A percentile compares a stretch with the other conserved stretches of the same genome.
Conservation (phyloP, 2,797 vertebrate species). For the Muraenolepis orangiensis region DNA sequence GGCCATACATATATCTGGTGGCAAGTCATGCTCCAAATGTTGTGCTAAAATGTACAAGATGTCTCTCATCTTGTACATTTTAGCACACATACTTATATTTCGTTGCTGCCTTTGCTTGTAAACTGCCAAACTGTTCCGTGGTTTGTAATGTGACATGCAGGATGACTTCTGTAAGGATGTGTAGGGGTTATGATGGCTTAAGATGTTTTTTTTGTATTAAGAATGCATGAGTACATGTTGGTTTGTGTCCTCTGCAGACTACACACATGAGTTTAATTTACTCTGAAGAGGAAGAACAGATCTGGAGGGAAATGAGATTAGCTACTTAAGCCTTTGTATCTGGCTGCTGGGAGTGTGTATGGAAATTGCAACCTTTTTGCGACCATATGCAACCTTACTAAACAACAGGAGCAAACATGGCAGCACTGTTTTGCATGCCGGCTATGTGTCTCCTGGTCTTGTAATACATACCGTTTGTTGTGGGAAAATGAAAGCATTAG, state of each 20-base stretch:
- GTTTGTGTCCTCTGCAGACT: neutral
- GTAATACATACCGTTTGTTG: neutral
- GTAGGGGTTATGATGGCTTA: neutral
- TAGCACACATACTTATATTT: too few species aligned
- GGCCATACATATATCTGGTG: too few species aligned
- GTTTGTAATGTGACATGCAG: neutral
- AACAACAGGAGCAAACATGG: neutral
- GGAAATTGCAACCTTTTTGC: neutral
- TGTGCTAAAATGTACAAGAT: neutral
- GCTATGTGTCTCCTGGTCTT: neutral
- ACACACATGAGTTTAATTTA: constrained; percentile 33
- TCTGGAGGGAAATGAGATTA: neutral
- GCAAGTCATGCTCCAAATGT: neutral
- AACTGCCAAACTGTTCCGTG: neutral
- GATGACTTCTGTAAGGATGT: neutral
- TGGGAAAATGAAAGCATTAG: neutral
- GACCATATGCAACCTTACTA: neutral
- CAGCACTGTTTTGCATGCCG: neutral
- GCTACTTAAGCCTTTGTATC: neutral
- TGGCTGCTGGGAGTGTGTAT: neutral
- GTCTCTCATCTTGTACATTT: too few species aligned
- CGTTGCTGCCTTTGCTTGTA: neutral
- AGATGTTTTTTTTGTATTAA: neutral
- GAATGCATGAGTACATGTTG: neutral
- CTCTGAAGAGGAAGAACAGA: constrained; percentile 12